These are phyloP conservation scores for Neosalanx taihuensis DNA, from an alignment of 2,797 vertebrate genomes.

Conservation along the genomic window DNA sequence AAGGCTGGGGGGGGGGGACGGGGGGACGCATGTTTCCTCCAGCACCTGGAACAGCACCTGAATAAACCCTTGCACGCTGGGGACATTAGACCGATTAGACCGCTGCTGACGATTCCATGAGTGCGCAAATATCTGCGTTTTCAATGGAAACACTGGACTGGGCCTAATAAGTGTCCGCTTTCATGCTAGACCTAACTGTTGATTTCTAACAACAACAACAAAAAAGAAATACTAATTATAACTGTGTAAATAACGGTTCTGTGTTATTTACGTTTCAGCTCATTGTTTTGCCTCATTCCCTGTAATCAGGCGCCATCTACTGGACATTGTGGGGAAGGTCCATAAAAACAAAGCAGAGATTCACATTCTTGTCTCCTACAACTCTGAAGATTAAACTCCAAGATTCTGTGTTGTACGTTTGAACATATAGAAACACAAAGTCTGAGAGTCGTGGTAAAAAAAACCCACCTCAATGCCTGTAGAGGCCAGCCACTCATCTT, in stretches of 20 bases:
- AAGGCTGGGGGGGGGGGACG: not conserved
- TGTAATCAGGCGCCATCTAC: conserved; percentile 58
- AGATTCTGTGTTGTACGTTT: too few relatives aligned
- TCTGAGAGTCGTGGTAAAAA: too few relatives aligned
- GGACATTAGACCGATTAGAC: not conserved
- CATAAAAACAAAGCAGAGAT: not conserved
- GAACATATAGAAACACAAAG: too few relatives aligned
- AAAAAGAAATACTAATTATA: too few relatives aligned
- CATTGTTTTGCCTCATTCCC: conserved; percentile 27
- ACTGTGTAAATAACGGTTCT: too few relatives aligned
- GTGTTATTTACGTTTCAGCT: not conserved
- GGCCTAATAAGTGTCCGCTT: too few relatives aligned
- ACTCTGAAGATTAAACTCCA: too few relatives aligned
- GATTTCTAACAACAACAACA: too few relatives aligned
- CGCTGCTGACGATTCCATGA: not conserved
- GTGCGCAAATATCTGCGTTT: not conserved
- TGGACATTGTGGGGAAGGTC: conserved; percentile 27
- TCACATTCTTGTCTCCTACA: too few relatives aligned
- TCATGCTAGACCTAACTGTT: too few relatives aligned
- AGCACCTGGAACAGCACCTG: not conserved
- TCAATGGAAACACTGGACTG: not conserved
- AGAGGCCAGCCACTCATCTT: too few relatives aligned
- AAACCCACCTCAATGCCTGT: too few relatives aligned
- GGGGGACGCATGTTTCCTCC: not conserved
- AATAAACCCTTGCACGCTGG: not conserved